Evolutionary conservation across 2,113 vertebrate species (phyloP).

Genomic region (Caloenas nicobarica): DNA sequence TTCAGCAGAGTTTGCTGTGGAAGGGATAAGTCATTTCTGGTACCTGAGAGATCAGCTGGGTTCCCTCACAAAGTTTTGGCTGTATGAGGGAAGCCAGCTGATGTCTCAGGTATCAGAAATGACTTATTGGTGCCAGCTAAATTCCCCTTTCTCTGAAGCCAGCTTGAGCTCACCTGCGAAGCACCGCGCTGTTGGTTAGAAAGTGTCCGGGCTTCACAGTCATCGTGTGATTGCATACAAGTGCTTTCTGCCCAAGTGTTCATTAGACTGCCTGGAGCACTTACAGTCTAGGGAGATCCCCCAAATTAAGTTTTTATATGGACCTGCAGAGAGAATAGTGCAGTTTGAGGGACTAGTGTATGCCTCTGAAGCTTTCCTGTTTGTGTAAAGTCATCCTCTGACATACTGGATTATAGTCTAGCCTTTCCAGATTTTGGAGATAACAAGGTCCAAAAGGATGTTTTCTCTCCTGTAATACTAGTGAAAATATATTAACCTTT

Average conservation of each 20-base stretch:
- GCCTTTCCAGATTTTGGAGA: not conserved
- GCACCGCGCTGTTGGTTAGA: not conserved
- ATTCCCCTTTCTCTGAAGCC: not conserved
- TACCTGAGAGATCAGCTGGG: too few species aligned
- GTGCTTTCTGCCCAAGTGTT: not conserved
- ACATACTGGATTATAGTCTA: not conserved
- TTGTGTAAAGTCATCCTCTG: not conserved
- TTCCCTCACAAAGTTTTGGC: too few species aligned
- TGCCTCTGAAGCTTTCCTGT: not conserved
- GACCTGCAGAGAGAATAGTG: not conserved
- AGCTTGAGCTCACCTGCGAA: not conserved
- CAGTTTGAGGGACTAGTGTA: not conserved
- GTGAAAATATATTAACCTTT: not conserved
- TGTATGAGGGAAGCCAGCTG: not conserved
- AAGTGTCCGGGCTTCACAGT: not conserved
- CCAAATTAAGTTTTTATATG: not conserved
- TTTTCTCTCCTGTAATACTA: not conserved
- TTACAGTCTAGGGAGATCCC: not conserved
- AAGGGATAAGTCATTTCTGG: not conserved
- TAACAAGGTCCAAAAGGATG: not conserved
- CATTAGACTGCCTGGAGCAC: not conserved
- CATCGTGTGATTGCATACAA: not conserved
- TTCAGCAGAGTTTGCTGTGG: not conserved
- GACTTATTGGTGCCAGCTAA: not conserved
- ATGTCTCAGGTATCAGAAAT: not conserved